Conservation (phyloP, 2,113 vertebrate genomes). For the Misgurnus anguillicaudatus region DNA sequence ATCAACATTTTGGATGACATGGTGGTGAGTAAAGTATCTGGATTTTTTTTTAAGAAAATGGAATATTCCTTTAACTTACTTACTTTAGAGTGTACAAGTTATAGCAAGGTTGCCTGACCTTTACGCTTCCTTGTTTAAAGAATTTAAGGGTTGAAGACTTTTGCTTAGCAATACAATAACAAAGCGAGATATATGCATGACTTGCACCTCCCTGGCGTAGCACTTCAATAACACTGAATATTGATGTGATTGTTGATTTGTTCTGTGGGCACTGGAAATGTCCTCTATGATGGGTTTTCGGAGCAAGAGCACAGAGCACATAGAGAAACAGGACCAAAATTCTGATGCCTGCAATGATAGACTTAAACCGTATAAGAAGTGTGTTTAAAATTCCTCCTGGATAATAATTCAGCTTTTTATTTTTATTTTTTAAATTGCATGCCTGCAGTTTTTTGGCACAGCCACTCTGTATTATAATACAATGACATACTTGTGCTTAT, state of each 20-base stretch:
- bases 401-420: constrained; percentile 3
- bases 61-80: too few relatives aligned
- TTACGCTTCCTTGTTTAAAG: not conserved
- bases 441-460: not conserved
- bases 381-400: constrained; percentile 6
- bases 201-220: constrained; percentile 17
- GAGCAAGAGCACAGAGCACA: not conserved
- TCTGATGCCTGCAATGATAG: constrained; percentile 3
- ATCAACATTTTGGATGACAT: too few relatives aligned
- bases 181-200: constrained; percentile 44
- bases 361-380: not conserved
- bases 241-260: constrained; percentile 40
- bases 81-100: not conserved
- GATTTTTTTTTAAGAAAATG: too few relatives aligned
- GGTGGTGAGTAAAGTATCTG: too few relatives aligned
- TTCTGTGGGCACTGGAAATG: constrained; percentile 33
- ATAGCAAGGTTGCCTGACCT: constrained; percentile 10
- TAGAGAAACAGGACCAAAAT: not conserved
- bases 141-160: constrained; percentile 24
- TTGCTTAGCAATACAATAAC: constrained; percentile 23
- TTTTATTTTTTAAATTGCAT: constrained; percentile 8
- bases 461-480: not conserved
- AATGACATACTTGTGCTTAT: too few relatives aligned
- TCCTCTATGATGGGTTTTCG: constrained; percentile 27
- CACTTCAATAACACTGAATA: constrained; percentile 40